Percentiles rank a stretch among this genome's conserved stretches.
These are phyloP conservation scores for Styela clava DNA, from an alignment of 23 tunicate species.

Conservation along the genomic window DNA sequence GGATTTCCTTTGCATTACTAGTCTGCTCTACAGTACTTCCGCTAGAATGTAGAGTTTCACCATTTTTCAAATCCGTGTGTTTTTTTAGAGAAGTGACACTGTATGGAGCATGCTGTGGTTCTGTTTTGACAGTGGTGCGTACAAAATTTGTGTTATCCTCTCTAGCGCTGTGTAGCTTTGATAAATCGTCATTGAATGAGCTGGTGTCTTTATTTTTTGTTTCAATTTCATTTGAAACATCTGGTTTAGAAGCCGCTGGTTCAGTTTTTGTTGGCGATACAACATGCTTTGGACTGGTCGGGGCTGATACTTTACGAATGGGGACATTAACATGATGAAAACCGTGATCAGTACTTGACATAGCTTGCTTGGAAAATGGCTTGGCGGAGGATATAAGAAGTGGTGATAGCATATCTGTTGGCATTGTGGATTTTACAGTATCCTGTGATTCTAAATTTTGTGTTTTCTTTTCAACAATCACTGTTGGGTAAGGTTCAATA, in stretches of 20 bases:
- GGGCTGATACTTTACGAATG: slow-evolving; percentile 12
- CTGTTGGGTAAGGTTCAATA: neutral
- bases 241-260: neutral
- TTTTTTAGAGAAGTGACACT: neutral
- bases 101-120: neutral
- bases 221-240: too few species aligned
- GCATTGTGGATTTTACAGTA: slow-evolving; percentile 1
- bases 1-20: neutral
- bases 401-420: slow-evolving; percentile 14
- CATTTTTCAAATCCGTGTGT: slow-evolving; percentile 1
- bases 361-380: slow-evolving; percentile 13
- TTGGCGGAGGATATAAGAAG: slow-evolving; percentile 24
- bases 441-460: neutral
- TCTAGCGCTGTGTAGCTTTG: slow-evolving; percentile 4
- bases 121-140: neutral
- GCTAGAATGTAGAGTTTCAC: slow-evolving; percentile 29
- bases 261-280: slow-evolving; percentile 3
- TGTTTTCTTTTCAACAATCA: neutral
- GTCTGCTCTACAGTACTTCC: neutral
- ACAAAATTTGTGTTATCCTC: neutral
- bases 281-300: neutral
- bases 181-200: slow-evolving; percentile 6
- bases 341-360: neutral
- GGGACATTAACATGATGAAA: slow-evolving; percentile 28
- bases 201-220: neutral